Evolutionary conservation across 2,797 vertebrate species (phyloP), one percentile per base, ranked within the genome.

Genomic region (Mallotus villosus): DNA sequence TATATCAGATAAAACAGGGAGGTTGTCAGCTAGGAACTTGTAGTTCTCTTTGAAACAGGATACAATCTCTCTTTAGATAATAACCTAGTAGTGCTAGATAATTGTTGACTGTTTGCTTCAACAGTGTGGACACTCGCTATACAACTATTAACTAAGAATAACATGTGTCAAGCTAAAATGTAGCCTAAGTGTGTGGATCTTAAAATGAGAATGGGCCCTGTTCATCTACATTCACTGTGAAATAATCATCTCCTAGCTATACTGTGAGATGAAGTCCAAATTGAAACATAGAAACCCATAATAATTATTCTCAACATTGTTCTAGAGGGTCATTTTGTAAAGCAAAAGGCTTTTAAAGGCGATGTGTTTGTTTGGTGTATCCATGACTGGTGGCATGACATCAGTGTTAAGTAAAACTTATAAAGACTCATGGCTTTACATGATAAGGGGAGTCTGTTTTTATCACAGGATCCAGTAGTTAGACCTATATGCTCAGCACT

Each of bases 321-420:
- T 60, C 24, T 14, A 11, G 11, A 24, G 22, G 4, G 16, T 19
- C 29, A 32, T 19, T 27, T 17, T 27, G 46, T 49, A 4, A 22
- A 51, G 6, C 2, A 19, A 22, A 11, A 27, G 14, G 11, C 3
- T 5, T 66, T 66, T 22, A 67, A 67, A 53, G 22, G 65, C 7
- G 22, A 67, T 49, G 22, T 53, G 46, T 46, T 25, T 66, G 41
- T 37, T 22, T 17, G n/a, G 46, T 16, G 12, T 21, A 27, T n/a
- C 62, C 17, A 17, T 63, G 16, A 9, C 46, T 49, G 55, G 55
- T 21, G 17, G 19, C 17, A 21, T 65, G 64, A 66, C 64, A 66
- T 66, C 64, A 49, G 22, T 66, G 37, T 49, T 66, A 25, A 19
- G 37, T 49, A 66, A 51, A 49, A 41, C 21, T 66, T 25, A 11